Base-by-base conservation (phyloP, 2,797 vertebrate genomes). In the Lindbergichthys nudifrons region DNA sequence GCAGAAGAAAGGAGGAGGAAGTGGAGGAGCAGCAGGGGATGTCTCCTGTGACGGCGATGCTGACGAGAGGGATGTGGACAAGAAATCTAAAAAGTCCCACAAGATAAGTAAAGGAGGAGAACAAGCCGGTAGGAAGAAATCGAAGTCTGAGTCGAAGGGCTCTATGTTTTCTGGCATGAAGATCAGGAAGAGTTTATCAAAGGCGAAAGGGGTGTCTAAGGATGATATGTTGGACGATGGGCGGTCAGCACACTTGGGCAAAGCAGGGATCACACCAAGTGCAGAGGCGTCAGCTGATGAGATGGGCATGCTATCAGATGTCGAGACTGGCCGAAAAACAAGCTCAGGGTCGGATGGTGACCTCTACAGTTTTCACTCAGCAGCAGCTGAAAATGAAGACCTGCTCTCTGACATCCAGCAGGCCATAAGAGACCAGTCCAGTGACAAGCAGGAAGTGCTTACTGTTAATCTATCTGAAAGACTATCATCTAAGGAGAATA, bases 301-400 rank as follows among this genome's bases (percentile, higher is more conserved):
- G 90, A 94, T 72, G 14, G 96, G 93, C 60, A 91, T 75, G 74
- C 43, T 94, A 58, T 96, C 95, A 2, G 96, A 97, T 70, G 92
- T 91, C 5, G 96, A 92, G 7, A 91, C 91, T 76, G 95, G 93
- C 90, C 94, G 94, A 82, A 95, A 95, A 88, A 94, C 93, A 57
- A 96, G 96, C 80, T 99, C 96, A 0, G 97, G 95, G 54, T 99
- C 97, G 0, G 97, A 99, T 68, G 96, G 94, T 6, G 98, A 99
- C 89, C 94, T 98, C 76, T 97, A 96, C 85, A 99, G 98, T 93
- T 99, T 97, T 89, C 97, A 99, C 90, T 99, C 98, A 4, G 96
- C 96, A 0, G 94, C 96, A 0, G 77, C 82, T 26, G 98, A 98
- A 84, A 94, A 94, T 76, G 97, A 98, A 80, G 97, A 99, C 88